A percentile compares a stretch with the other conserved stretches of the same genome.
These are phyloP conservation scores for Drosophila recens DNA, from an alignment of 2,888 invertebrate genomes.

Conservation along the genomic window DNA sequence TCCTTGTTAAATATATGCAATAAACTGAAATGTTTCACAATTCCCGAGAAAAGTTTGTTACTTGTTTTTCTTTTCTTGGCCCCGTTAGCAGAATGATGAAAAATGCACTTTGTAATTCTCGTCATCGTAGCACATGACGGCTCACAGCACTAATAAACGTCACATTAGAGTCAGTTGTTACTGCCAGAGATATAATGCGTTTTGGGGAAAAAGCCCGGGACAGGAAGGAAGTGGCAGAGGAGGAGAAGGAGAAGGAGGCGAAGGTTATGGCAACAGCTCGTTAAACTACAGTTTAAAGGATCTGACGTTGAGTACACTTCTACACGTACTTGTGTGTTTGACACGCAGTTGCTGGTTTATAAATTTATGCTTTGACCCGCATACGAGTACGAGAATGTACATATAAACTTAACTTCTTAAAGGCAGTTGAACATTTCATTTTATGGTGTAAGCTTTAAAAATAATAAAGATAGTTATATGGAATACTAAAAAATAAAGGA, in stretches of 20 bases:
- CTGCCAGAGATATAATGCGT: conserved; percentile 38
- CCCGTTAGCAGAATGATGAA: conserved; percentile 62
- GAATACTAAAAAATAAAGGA: conserved; percentile 1
- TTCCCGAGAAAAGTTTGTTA: conserved; percentile 16
- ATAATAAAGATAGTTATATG: conserved; percentile 8
- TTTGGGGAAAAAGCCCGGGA: conserved; percentile 7
- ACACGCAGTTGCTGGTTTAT: conserved; percentile 42
- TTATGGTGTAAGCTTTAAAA: conserved; percentile 10
- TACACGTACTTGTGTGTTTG: conserved; percentile 29
- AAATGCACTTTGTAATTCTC: conserved; percentile 77
- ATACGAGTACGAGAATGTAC: not conserved
- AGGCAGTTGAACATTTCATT: conserved; percentile 5
- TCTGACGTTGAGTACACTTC: conserved; percentile 47
- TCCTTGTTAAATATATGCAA: conserved; percentile 1
- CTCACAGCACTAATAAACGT: conserved; percentile 73
- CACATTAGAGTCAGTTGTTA: conserved; percentile 73
- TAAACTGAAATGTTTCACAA: conserved; percentile 20
- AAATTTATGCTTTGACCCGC: conserved; percentile 17
- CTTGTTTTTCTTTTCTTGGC: conserved; percentile 21
- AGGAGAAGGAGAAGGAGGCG: not conserved
- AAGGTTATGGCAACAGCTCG: conserved; percentile 59
- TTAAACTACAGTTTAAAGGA: conserved; percentile 66
- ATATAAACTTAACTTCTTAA: conserved; percentile 13
- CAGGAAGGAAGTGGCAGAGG: not conserved
- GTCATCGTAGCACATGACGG: conserved; percentile 69